Base-by-base conservation (phyloP, 2,888 invertebrate species). In the Thymelicus sylvestris region DNA sequence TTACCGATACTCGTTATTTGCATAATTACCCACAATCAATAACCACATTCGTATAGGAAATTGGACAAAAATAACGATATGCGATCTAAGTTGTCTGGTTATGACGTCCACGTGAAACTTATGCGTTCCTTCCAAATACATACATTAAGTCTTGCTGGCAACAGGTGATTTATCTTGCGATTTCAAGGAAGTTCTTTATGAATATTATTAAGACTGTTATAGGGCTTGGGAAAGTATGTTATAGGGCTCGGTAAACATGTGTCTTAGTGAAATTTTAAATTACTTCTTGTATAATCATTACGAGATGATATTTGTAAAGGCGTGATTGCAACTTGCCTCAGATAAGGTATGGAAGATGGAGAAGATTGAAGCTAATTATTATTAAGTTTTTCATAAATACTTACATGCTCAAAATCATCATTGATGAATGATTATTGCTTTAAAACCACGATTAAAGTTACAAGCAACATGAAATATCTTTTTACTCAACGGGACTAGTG, bases 1-100 rank as follows among this genome's bases (percentile, higher is more conserved):
- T 81, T 79, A 81, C 76, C 78, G 80, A 79, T 76, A 82, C 83
- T 82, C 76, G 85, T 81, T 84, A 88, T 87, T 90, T 88, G 86
- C 90, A 90, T 92, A 91, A 92, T 91, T 88, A 87, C 87, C 83
- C 81, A 83, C 86, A 84, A 85, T 88, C 87, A 89, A 86, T 88
- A 84, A 84, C 83, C 80, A 85, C 86, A 86, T 86, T 86, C 85
- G 80, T 82, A 84, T 86, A 82, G 79, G 77, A 79, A 80, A 78
- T 80, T 75, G 76, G 75, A 74, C 77, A 79, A 80, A 80, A 81
- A 80, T 76, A 72, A 75, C 73, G 64, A 64, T 69, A 59, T 24
- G 59, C 12, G 39, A 69, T 64, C 59, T 69, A 50, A 69, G 38
- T 39, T 15, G 71, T 60, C 59, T 7, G 67, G 57, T 65, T 73